Percentiles rank a stretch among this genome's conserved stretches.
Evolutionary conservation across 35 echinoderm and acorn worm genomes (phyloP).

Genomic region (Holothuria glaberrima): DNA sequence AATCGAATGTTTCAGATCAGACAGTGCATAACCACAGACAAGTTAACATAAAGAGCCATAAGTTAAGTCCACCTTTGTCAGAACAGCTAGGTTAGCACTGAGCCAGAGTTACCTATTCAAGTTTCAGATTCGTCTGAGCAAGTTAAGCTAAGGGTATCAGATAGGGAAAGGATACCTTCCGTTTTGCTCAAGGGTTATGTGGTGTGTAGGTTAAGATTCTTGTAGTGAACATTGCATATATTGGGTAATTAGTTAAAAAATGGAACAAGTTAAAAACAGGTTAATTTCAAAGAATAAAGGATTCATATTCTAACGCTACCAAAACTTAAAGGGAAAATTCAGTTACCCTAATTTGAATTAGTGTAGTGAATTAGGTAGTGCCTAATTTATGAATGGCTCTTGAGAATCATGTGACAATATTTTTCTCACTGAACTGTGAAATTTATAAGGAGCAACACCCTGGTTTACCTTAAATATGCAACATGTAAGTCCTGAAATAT

Average conservation of each 20-base stretch:
- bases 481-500: too few relatives aligned
- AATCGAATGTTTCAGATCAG: neutral
- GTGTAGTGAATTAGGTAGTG: too few relatives aligned
- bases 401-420: too few relatives aligned
- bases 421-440: too few relatives aligned
- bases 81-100: neutral
- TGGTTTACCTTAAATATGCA: too few relatives aligned
- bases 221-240: neutral
- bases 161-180: neutral
- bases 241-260: neutral
- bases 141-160: conserved; percentile 18
- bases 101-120: neutral
- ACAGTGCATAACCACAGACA: too few relatives aligned
- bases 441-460: too few relatives aligned
- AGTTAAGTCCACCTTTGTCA: neutral
- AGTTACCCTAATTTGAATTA: too few relatives aligned
- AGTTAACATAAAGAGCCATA: neutral
- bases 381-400: too few relatives aligned
- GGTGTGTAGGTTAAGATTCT: neutral
- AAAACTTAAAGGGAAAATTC: too few relatives aligned
- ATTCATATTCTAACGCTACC: neutral
- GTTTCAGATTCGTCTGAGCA: neutral
- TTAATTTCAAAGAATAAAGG: neutral
- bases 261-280: neutral
- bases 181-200: conserved; percentile 22